These are phyloP conservation scores for Meloidogyne hapla DNA, from an alignment of 1,140 invertebrate species.

Conservation along the genomic window DNA sequence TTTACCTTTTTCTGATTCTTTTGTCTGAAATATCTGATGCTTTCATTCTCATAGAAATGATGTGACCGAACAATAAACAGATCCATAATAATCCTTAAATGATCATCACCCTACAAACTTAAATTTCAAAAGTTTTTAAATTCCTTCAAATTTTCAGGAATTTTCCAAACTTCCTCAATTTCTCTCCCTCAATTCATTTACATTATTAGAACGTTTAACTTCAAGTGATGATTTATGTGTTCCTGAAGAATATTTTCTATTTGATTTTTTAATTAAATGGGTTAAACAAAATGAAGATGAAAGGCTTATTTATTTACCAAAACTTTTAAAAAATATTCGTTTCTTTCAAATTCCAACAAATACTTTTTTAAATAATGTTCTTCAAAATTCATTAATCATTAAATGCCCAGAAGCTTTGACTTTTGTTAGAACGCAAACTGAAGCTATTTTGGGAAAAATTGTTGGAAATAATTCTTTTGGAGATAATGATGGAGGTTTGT, in stretches of 20 bases:
- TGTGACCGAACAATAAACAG: too few species aligned
- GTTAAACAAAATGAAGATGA: slow-evolving; percentile 12
- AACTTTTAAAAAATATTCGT: slow-evolving; percentile 18
- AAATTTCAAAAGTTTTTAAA: too few species aligned
- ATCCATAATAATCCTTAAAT: too few species aligned
- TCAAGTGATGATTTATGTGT: slow-evolving; percentile 18
- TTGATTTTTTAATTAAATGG: slow-evolving; percentile 32
- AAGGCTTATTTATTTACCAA: slow-evolving; percentile 10
- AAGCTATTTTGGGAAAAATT: slow-evolving; percentile 13
- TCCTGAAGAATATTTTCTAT: slow-evolving; percentile 23
- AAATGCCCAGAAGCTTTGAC: neutral
- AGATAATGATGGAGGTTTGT: neutral
- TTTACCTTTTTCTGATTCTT: too few species aligned
- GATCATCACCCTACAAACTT: too few species aligned
- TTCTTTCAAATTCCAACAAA: slow-evolving; percentile 26
- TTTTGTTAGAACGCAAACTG: slow-evolving; percentile 16
- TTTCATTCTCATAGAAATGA: too few species aligned
- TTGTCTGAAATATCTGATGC: too few species aligned
- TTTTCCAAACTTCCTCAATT: slow-evolving; percentile 12
- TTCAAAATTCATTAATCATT: slow-evolving; percentile 1
- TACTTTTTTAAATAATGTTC: slow-evolving; percentile 16
- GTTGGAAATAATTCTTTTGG: slow-evolving; percentile 11
- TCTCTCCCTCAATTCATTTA: slow-evolving; percentile 11
- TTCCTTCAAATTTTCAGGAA: slow-evolving; percentile 24
- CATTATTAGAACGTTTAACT: slow-evolving; percentile 12